Evolutionary conservation across 2,888 invertebrate species (phyloP).

Genomic region (Meteorus cinctellus): DNA sequence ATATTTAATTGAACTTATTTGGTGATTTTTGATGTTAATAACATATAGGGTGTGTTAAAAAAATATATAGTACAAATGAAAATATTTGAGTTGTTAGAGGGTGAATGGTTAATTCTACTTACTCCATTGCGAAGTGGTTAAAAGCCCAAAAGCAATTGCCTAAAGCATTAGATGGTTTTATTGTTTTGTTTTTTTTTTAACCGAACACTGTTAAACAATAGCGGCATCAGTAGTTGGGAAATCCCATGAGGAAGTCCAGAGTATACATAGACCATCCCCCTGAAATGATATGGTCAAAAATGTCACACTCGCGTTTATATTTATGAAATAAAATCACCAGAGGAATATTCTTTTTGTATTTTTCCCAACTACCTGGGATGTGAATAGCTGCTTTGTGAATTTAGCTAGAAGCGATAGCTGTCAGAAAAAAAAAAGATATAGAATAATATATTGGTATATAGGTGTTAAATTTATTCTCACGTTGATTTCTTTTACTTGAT

Average conservation of each 20-base stretch:
- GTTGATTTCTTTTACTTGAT: constrained; percentile 13
- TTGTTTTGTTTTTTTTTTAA: constrained; percentile 24
- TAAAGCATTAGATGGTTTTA: constrained; percentile 62
- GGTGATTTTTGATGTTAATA: background rate
- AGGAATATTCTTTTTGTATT: background rate
- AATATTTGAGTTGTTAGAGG: background rate
- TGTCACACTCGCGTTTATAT: constrained; percentile 11
- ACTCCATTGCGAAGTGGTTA: constrained; percentile 63
- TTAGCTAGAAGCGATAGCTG: constrained; percentile 30
- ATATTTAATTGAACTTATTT: background rate
- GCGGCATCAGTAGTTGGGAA: constrained; percentile 18
- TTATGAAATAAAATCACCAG: background rate
- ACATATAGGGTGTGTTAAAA: background rate
- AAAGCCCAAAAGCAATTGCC: constrained; percentile 60
- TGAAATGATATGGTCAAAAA: constrained; percentile 16
- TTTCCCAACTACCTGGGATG: constrained; percentile 12
- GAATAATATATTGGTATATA: background rate
- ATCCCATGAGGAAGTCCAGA: constrained; percentile 6
- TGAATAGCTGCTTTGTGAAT: constrained; percentile 8
- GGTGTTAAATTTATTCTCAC: constrained; percentile 37
- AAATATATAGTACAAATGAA: background rate
- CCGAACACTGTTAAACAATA: constrained; percentile 50
- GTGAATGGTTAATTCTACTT: constrained; percentile 62
- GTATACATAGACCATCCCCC: background rate
- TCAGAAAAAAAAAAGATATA: constrained; percentile 17